Conservation (phyloP, 2,797 vertebrate genomes). For the Betta splendens region DNA sequence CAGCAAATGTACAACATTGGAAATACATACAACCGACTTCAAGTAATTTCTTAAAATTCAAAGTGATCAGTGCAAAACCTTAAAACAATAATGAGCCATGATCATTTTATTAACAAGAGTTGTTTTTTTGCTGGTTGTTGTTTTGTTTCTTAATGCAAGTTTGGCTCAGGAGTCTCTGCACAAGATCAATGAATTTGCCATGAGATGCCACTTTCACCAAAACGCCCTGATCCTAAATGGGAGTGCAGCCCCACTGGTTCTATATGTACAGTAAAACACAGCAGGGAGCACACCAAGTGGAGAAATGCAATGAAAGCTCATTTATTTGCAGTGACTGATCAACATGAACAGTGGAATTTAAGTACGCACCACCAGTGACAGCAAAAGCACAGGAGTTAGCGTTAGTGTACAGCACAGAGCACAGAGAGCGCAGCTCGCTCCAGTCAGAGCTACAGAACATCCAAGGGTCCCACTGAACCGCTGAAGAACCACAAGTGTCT, state of each 20-base stretch:
- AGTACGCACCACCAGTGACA: constrained; percentile 58
- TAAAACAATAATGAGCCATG: constrained; percentile 22
- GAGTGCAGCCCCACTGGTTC: constrained; percentile 11
- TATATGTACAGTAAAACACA: constrained; percentile 17
- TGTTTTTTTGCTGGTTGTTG: constrained; percentile 37
- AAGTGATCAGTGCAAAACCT: constrained; percentile 85
- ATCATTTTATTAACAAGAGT: constrained; percentile 35
- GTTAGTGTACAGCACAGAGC: constrained; percentile 70
- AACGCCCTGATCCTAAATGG: constrained; percentile 24
- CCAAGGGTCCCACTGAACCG: constrained; percentile 40
- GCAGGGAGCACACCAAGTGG: constrained; percentile 6
- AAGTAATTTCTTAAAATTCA: constrained; percentile 79
- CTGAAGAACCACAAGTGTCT: constrained; percentile 41
- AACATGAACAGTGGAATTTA: constrained; percentile 46
- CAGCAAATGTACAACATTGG: constrained; percentile 44
- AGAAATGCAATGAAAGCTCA: constrained; percentile 22
- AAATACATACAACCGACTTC: constrained; percentile 64
- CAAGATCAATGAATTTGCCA: constrained; percentile 7
- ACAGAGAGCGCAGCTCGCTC: constrained; percentile 52
- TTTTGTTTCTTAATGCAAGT: constrained; percentile 24
- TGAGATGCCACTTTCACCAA: constrained; percentile 18
- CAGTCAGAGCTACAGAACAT: constrained; percentile 37
- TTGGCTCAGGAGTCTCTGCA: constrained; percentile 20
- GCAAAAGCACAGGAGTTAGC: constrained; percentile 50
- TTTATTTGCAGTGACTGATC: constrained; percentile 40